phyloP scores from a whole-genome alignment of 1,140 invertebrate species.

The Cotesia glomerata region DNA sequence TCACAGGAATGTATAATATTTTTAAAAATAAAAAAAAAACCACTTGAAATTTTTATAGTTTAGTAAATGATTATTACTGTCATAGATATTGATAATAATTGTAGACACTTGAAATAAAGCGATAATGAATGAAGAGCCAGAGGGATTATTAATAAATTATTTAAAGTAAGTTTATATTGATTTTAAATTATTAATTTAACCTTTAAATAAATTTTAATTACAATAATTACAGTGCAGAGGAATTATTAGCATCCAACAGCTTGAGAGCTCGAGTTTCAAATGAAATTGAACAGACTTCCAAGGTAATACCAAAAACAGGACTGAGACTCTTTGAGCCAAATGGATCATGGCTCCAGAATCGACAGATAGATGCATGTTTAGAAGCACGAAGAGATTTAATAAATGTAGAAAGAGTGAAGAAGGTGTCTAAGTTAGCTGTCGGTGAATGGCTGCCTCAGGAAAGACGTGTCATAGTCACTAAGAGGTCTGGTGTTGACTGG shows the following conservation, averaged over 20 bases:
- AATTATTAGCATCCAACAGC: constrained; percentile 62
- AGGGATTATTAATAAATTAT: background rate
- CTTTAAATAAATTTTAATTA: background rate
- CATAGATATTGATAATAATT: no score
- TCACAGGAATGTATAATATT: no score
- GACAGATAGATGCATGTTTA: constrained; percentile 67
- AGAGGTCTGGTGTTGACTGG: constrained; percentile 67
- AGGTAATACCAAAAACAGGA: constrained; percentile 63
- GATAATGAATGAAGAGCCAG: background rate
- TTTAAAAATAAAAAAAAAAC: no score
- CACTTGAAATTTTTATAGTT: no score
- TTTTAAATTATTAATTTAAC: background rate
- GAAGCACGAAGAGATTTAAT: constrained; percentile 65
- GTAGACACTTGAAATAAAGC: background rate
- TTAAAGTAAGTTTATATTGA: background rate
- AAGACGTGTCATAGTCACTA: constrained; percentile 66
- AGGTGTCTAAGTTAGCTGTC: constrained; percentile 64
- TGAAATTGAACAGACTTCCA: constrained; percentile 51
- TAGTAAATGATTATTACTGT: no score
- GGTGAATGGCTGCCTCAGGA: constrained; percentile 68
- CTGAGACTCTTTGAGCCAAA: constrained; percentile 66
- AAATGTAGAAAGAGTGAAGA: constrained; percentile 67
- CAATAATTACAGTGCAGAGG: constrained; percentile 58
- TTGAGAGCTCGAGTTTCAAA: constrained; percentile 57
- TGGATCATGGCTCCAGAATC: constrained; percentile 67